These are phyloP conservation scores for Apodemus sylvaticus DNA, from an alignment of 2,113 vertebrate species.

Conservation along the genomic window DNA sequence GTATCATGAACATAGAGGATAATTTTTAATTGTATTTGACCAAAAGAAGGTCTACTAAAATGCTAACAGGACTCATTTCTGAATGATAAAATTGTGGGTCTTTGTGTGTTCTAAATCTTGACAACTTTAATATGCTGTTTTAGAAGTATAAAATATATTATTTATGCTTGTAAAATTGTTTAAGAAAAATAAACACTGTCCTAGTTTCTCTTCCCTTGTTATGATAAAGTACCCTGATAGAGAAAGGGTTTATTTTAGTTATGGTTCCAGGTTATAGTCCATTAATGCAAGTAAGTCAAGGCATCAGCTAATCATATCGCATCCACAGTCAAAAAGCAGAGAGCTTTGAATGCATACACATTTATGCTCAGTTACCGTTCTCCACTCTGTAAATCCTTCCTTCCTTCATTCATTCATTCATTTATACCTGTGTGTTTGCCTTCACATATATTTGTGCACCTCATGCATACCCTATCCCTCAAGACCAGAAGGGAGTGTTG, in stretches of 20 bases:
- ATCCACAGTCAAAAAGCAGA: too few relatives aligned
- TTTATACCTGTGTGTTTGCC: neutral
- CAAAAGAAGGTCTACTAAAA: neutral
- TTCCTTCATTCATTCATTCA: neutral
- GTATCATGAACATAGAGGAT: neutral
- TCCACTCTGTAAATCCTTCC: neutral
- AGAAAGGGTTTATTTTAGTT: neutral
- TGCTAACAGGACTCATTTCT: neutral
- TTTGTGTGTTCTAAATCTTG: neutral
- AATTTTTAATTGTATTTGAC: neutral
- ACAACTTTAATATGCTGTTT: neutral
- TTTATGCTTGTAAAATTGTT: neutral
- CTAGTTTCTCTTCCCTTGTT: neutral
- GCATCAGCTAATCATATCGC: neutral
- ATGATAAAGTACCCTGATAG: neutral
- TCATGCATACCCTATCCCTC: neutral
- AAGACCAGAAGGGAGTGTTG: neutral
- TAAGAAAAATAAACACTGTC: neutral
- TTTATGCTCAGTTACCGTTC: too few relatives aligned
- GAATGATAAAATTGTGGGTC: neutral
- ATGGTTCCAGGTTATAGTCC: neutral
- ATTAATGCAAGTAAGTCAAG: neutral
- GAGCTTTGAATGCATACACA: neutral
- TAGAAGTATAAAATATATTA: neutral
- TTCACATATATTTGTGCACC: neutral